Evolutionary conservation across 2,113 vertebrate genomes (phyloP).

Genomic region (Herpetotheres cachinnans): DNA sequence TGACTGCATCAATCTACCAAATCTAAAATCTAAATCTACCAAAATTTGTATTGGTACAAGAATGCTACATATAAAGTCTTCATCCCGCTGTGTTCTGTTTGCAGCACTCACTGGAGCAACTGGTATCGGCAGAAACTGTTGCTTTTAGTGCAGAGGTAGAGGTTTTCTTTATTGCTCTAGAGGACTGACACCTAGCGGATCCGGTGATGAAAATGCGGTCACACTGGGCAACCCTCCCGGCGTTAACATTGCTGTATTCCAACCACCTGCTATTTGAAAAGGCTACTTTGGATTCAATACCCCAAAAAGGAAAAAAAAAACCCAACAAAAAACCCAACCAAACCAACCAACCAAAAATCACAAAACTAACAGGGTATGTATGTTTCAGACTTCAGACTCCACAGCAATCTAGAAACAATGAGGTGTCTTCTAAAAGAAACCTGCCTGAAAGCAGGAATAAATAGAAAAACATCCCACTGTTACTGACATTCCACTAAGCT

Average conservation of each 20-base stretch:
- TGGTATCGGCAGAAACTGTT: neutral
- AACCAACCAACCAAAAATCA: neutral
- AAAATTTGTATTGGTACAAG: neutral
- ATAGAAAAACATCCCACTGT: neutral
- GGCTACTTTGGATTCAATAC: neutral
- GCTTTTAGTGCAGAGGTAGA: neutral
- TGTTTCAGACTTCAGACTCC: neutral
- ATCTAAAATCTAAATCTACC: too few species aligned
- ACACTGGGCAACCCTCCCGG: neutral
- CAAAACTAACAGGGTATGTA: neutral
- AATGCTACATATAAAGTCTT: neutral
- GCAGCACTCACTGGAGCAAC: neutral
- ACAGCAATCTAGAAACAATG: neutral
- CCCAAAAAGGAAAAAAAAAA: neutral
- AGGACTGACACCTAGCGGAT: neutral
- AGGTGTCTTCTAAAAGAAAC: neutral
- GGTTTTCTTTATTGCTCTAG: neutral
- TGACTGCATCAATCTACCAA: too few species aligned
- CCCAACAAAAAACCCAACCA: neutral
- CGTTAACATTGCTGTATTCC: neutral
- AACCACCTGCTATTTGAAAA: neutral
- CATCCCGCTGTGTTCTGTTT: neutral
- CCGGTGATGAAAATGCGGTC: fast-evolving
- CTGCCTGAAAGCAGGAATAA: neutral
- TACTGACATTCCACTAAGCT: neutral